Percentiles rank a stretch among this genome's conserved stretches.
These are phyloP conservation scores for Dryococelus australis DNA, from an alignment of 2,888 invertebrate species.

Conservation along the genomic window DNA sequence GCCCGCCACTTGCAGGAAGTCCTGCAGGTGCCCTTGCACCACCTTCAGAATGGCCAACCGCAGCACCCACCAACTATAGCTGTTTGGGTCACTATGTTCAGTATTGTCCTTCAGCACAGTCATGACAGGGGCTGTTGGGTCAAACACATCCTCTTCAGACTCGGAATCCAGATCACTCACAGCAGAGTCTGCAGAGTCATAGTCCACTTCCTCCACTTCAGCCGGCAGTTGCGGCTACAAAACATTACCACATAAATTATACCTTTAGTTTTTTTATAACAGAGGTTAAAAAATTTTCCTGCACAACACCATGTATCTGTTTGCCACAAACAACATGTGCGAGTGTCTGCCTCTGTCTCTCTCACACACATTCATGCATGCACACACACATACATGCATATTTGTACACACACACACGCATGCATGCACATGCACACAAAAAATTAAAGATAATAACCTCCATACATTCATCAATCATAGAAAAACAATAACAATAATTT, in stretches of 20 bases:
- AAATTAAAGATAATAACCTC: too few relatives aligned
- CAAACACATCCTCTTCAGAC: conserved; percentile 82
- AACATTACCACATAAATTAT: neutral
- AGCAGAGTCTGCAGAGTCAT: conserved; percentile 85
- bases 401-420: too few relatives aligned
- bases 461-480: too few relatives aligned
- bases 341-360: too few relatives aligned
- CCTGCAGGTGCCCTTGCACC: conserved; percentile 82
- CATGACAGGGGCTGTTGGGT: conserved; percentile 54
- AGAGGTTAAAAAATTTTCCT: too few relatives aligned
- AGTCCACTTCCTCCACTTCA: conserved; percentile 77
- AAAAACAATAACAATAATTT: too few relatives aligned
- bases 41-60: conserved; percentile 87
- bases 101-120: conserved; percentile 66
- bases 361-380: too few relatives aligned
- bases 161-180: conserved; percentile 80
- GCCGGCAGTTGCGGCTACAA: conserved; percentile 66
- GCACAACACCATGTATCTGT: too few relatives aligned
- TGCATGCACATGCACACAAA: too few relatives aligned
- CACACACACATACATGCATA: too few relatives aligned
- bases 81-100: conserved; percentile 92
- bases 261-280: too few relatives aligned
- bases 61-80: conserved; percentile 96
- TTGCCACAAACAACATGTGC: too few relatives aligned
- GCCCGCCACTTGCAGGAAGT: conserved; percentile 88